phyloP scores from a whole-genome alignment of 2,113 vertebrate genomes.

The Trichechus manatus region DNA sequence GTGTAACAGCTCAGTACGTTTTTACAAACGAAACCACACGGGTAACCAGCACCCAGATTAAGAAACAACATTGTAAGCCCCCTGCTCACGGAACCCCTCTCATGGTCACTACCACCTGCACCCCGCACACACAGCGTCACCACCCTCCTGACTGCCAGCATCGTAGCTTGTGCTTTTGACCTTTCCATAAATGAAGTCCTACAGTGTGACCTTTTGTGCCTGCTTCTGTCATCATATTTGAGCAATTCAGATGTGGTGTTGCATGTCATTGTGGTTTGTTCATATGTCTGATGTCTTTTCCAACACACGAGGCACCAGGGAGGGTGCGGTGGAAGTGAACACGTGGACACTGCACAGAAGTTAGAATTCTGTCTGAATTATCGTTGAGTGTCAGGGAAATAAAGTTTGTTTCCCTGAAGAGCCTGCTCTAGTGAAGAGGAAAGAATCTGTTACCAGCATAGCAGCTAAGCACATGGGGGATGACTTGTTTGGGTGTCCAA shows the following conservation, averaged over 20 bases:
- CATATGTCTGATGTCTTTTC: background rate
- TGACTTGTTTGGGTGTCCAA: accelerated
- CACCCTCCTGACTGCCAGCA: background rate
- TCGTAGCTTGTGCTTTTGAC: background rate
- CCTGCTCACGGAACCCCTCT: background rate
- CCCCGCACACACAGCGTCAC: accelerated
- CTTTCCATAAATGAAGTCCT: background rate
- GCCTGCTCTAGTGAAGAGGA: background rate
- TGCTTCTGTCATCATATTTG: background rate
- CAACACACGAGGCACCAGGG: background rate
- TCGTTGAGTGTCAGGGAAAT: background rate
- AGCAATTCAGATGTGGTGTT: background rate
- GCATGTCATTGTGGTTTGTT: background rate
- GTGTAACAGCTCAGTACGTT: background rate
- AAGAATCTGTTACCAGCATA: background rate
- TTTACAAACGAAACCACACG: background rate
- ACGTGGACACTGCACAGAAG: accelerated
- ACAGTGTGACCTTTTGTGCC: background rate
- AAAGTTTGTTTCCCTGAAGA: background rate
- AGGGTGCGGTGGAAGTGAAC: background rate
- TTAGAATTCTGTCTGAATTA: accelerated
- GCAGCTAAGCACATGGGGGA: accelerated
- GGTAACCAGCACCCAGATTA: background rate
- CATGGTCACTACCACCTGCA: background rate
- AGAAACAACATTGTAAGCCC: background rate